Conservation (phyloP, 2,113 vertebrate genomes). For the Gobio gobio region DNA sequence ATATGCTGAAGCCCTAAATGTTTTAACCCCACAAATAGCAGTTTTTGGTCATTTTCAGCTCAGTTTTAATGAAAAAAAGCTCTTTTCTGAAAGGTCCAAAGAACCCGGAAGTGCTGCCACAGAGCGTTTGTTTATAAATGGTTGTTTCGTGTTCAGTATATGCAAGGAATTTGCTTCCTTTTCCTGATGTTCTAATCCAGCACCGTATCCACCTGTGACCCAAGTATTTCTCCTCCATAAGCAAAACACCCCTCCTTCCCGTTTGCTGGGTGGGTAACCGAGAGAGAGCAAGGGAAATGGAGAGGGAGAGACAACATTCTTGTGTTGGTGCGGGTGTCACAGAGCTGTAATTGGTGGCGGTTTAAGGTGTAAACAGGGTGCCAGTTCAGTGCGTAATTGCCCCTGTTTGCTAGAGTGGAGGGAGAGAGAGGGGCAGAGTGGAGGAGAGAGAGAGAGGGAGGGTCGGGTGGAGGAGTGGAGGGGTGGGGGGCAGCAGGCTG, state of each 20-base stretch:
- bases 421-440: slow-evolving; percentile 41
- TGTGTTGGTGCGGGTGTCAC: slow-evolving; percentile 72
- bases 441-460: slow-evolving; percentile 4
- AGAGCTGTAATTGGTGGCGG: slow-evolving; percentile 76
- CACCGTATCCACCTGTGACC: slow-evolving; percentile 1
- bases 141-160: neutral
- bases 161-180: neutral
- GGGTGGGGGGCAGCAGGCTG: slow-evolving; percentile 37
- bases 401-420: slow-evolving; percentile 69
- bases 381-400: slow-evolving; percentile 71
- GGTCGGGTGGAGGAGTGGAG: slow-evolving; percentile 54
- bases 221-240: slow-evolving; percentile 36
- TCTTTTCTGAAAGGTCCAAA: neutral
- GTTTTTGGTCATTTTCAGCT: neutral
- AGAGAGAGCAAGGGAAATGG: slow-evolving; percentile 27
- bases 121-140: neutral
- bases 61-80: neutral
- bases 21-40: neutral
- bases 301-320: slow-evolving; percentile 41
- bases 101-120: neutral
- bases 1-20: neutral
- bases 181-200: slow-evolving; percentile 10
- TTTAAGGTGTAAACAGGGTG: slow-evolving; percentile 79
- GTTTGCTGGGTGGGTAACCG: slow-evolving; percentile 35
- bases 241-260: slow-evolving; percentile 44